Evolutionary conservation across 2,888 invertebrate species (phyloP).

Genomic region (Eupithecia exiguata): DNA sequence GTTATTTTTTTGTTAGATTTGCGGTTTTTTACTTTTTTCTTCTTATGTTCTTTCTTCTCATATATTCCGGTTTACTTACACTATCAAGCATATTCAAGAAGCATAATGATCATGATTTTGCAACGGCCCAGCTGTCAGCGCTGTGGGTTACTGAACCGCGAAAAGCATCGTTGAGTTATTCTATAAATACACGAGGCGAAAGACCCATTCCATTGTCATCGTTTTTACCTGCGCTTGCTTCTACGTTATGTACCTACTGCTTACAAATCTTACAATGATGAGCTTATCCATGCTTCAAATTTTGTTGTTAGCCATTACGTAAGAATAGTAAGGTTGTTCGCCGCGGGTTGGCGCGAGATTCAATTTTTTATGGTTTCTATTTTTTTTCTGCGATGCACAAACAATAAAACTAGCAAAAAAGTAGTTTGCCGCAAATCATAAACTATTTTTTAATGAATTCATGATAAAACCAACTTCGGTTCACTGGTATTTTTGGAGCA

Average conservation of each 20-base stretch:
- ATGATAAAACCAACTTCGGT: too few relatives aligned
- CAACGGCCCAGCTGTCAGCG: constrained; percentile 26
- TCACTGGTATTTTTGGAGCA: too few relatives aligned
- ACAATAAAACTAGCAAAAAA: too few relatives aligned
- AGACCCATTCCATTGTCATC: constrained; percentile 31
- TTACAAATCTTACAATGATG: constrained; percentile 12
- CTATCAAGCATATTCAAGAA: not conserved
- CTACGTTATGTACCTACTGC: too few relatives aligned
- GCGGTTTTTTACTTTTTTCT: not conserved
- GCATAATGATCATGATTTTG: not conserved
- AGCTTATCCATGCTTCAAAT: not conserved
- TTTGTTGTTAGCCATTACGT: not conserved
- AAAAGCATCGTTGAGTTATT: constrained; percentile 29
- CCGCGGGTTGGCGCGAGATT: too few relatives aligned
- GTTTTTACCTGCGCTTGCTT: constrained; percentile 30
- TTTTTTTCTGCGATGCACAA: too few relatives aligned
- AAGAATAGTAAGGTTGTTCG: too few relatives aligned
- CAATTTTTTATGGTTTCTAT: too few relatives aligned
- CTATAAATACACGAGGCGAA: constrained; percentile 30
- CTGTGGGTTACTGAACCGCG: constrained; percentile 36
- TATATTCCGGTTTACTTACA: not conserved
- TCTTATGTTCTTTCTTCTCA: not conserved
- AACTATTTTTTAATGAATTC: too few relatives aligned
- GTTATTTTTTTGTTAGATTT: not conserved
- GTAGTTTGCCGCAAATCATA: too few relatives aligned